Conservation (phyloP, 2,113 vertebrate species). For the Uria aalge region DNA sequence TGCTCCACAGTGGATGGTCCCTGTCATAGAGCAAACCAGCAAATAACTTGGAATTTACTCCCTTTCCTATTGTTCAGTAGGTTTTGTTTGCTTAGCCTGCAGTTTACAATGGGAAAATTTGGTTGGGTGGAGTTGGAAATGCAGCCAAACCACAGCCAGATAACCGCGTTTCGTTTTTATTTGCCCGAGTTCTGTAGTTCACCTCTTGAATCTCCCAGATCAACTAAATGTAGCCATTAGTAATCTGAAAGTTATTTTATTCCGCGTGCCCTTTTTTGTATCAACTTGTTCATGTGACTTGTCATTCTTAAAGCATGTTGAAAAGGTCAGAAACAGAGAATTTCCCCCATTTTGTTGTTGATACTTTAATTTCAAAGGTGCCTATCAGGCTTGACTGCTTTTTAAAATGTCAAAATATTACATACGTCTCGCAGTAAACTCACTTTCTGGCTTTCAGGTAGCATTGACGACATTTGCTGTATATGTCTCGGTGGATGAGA, state of each 20-base stretch:
- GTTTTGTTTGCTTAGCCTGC: not conserved
- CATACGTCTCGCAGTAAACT: rapidly evolving
- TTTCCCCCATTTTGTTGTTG: not conserved
- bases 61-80: not conserved
- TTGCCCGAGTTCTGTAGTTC: not conserved
- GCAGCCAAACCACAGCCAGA: not conserved
- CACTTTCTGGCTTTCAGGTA: slow-evolving; percentile 77
- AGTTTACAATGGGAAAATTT: not conserved
- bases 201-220: not conserved
- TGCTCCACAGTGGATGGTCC: not conserved
- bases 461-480: slow-evolving; percentile 90
- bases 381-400: not conserved
- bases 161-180: not conserved
- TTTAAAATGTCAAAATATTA: not conserved
- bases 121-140: not conserved
- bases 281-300: not conserved
- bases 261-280: not conserved
- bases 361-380: not conserved
- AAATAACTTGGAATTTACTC: not conserved
- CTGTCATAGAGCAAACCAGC: not conserved
- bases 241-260: not conserved
- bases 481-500: slow-evolving; percentile 81
- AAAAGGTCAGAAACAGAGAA: not conserved
- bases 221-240: not conserved
- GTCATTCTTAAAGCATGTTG: not conserved